A percentile compares a stretch with the other conserved stretches of the same genome.
Evolutionary conservation across 2,113 vertebrate species (phyloP).

Genomic region (Elgaria multicarinata): DNA sequence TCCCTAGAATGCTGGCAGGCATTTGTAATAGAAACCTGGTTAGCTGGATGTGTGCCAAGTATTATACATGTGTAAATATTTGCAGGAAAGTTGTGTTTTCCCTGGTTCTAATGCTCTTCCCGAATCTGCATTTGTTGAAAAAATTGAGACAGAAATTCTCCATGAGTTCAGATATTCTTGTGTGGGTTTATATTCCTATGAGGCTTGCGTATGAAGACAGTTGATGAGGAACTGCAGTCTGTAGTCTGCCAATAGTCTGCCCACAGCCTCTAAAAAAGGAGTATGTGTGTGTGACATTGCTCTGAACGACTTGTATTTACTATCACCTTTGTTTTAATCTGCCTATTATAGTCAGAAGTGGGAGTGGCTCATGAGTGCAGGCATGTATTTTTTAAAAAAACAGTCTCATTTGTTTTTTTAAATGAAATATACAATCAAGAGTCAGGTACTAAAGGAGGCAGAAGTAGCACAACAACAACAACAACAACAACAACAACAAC

Average conservation of each 20-base stretch:
- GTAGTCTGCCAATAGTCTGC: neutral
- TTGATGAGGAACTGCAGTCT: neutral
- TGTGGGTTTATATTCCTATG: neutral
- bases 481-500: too few species aligned
- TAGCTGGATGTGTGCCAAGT: neutral
- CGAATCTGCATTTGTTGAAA: neutral
- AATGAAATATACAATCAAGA: too few species aligned
- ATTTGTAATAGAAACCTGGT: neutral
- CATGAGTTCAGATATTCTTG: neutral
- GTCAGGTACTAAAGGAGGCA: too few species aligned
- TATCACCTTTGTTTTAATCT: neutral
- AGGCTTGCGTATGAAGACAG: neutral
- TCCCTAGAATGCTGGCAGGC: neutral
- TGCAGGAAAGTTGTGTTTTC: neutral
- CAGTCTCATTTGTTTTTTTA: too few species aligned
- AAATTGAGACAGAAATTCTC: neutral
- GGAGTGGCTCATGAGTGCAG: neutral
- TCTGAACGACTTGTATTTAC: neutral
- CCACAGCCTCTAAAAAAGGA: neutral
- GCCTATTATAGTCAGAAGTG: neutral
- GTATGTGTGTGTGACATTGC: neutral
- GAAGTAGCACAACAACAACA: too few species aligned
- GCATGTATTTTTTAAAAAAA: too few species aligned
- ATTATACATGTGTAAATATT: neutral
- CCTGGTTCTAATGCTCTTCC: neutral